Conservation (phyloP, 2,797 vertebrate species). For the Enteromius argenteus region DNA sequence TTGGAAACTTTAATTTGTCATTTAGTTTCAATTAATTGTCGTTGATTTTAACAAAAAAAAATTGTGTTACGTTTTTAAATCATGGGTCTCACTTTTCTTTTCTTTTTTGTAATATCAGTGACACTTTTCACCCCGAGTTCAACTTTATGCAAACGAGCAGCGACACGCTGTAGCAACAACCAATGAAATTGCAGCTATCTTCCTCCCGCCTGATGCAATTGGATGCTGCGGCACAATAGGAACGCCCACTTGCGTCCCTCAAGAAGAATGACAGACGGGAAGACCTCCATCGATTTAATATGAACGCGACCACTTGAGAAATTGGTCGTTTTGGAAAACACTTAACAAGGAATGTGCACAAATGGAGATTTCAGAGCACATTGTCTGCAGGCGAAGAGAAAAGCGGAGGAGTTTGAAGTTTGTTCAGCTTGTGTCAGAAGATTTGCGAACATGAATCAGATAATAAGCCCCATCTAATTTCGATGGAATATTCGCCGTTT, state of each 20-base stretch:
- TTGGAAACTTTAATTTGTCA: not conserved
- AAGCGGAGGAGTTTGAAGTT: not conserved
- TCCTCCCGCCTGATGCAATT: not conserved
- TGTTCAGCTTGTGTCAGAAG: slow-evolving; percentile 3
- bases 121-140: not conserved
- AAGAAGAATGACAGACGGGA: not conserved
- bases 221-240: not conserved
- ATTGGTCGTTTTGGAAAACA: not conserved
- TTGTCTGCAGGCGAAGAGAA: not conserved
- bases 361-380: not conserved
- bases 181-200: not conserved
- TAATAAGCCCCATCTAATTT: not conserved
- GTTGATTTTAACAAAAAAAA: not conserved
- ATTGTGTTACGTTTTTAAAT: not conserved
- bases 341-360: not conserved
- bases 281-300: not conserved
- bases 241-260: not conserved
- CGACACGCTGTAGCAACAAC: not conserved
- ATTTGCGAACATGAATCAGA: not conserved
- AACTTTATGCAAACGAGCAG: slow-evolving; percentile 1
- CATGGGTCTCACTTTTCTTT: not conserved
- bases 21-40: not conserved
- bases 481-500: not conserved
- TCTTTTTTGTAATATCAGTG: too few species aligned
- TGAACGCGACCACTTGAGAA: not conserved